Percentiles rank a stretch among this genome's conserved stretches.
Conservation (phyloP, 2,113 vertebrate genomes). For the Ceuthmochares aereus region DNA sequence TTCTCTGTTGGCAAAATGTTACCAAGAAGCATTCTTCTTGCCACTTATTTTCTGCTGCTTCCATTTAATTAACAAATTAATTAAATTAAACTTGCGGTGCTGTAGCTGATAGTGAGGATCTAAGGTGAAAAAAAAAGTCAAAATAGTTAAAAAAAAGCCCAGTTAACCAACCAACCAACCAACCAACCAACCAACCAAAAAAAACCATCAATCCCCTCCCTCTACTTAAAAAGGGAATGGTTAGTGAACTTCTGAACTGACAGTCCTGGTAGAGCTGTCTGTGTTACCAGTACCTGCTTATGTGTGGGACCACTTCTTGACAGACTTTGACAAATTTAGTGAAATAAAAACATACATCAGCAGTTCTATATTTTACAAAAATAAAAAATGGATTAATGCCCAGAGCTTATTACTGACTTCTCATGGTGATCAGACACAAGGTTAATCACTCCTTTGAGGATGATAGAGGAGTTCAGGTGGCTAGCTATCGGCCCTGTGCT, state of each 20-base stretch:
- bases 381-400: neutral
- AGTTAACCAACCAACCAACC: too few relatives aligned
- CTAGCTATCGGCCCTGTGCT: neutral
- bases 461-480: neutral
- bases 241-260: neutral
- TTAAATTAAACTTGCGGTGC: neutral
- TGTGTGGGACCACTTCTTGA: neutral
- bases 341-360: neutral
- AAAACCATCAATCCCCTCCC: accelerated
- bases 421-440: neutral
- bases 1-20: neutral
- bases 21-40: neutral
- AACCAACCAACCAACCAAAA: neutral
- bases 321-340: neutral
- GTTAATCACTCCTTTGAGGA: neutral
- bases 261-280: neutral
- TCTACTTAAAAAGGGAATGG: accelerated
- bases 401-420: neutral
- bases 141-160: neutral
- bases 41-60: neutral
- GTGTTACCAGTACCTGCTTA: neutral
- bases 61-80: neutral
- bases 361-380: neutral
- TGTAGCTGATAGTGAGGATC: neutral
- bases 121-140: neutral